These are phyloP conservation scores for Pipistrellus pipistrellus DNA, from an alignment of 2,797 vertebrate genomes.

Conservation along the genomic window DNA sequence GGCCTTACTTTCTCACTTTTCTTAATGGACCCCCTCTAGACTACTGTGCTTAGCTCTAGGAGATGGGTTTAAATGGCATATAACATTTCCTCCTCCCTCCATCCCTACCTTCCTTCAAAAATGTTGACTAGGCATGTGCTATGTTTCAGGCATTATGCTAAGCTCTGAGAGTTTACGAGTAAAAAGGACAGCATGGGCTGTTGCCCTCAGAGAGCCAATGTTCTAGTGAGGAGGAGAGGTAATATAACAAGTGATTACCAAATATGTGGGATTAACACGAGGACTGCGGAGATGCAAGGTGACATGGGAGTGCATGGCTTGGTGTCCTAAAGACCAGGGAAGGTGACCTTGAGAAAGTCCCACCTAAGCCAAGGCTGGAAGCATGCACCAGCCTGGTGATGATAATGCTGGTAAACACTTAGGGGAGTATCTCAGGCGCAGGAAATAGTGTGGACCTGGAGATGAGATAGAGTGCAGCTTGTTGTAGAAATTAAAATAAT, in stretches of 20 bases:
- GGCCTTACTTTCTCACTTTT: background rate
- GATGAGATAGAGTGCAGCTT: background rate
- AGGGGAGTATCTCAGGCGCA: background rate
- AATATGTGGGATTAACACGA: background rate
- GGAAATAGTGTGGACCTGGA: background rate
- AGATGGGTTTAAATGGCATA: background rate
- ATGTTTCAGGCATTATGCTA: background rate
- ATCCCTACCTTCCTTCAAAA: background rate
- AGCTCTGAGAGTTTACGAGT: background rate
- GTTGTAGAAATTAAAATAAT: background rate
- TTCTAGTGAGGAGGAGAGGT: background rate
- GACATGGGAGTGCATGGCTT: background rate
- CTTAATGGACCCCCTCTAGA: background rate
- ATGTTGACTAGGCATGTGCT: background rate
- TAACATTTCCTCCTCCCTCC: background rate
- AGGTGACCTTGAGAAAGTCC: background rate
- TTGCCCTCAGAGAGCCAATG: background rate
- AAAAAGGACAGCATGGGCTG: background rate
- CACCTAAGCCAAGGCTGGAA: background rate
- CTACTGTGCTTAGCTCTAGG: background rate
- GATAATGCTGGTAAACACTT: background rate
- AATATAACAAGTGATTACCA: background rate
- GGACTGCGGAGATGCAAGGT: background rate
- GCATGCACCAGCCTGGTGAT: background rate
- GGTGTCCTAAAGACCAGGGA: background rate